Evolutionary conservation across 2,888 invertebrate genomes (phyloP).

Genomic region (Amphipyra tragopoginis): DNA sequence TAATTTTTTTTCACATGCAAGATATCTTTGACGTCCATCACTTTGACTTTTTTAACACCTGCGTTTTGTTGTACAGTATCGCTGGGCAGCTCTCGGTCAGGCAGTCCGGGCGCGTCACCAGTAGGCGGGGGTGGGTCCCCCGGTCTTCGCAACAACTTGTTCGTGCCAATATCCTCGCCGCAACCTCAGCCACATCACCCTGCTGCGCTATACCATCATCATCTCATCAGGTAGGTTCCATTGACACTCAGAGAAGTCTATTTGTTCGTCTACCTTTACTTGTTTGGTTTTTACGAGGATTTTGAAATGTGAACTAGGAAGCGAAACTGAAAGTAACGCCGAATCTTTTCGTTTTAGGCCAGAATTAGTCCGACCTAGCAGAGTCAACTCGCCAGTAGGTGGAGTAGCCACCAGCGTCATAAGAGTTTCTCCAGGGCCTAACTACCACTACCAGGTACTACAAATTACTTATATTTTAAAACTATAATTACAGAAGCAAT

Average conservation of each 20-base stretch:
- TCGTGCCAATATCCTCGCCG: conserved; percentile 96
- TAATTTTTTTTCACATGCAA: too few relatives aligned
- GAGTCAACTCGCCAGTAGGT: conserved; percentile 85
- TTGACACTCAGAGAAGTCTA: too few relatives aligned
- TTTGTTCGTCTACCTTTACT: too few relatives aligned
- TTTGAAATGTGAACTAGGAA: too few relatives aligned
- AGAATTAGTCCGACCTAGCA: conserved; percentile 91
- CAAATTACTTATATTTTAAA: background rate
- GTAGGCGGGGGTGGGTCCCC: conserved; percentile 97
- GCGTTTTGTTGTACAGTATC: conserved; percentile 91
- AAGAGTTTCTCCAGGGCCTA: conserved; percentile 94
- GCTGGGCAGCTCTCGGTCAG: conserved; percentile 97
- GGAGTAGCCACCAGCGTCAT: conserved; percentile 94
- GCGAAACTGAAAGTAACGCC: background rate
- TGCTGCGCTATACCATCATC: conserved; percentile 66
- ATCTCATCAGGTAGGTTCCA: conserved; percentile 73
- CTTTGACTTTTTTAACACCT: background rate
- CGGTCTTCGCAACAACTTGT: conserved; percentile 95
- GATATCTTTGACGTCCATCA: too few relatives aligned
- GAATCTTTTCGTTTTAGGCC: conserved; percentile 86
- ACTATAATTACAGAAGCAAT: background rate
- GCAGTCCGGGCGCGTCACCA: conserved; percentile 96
- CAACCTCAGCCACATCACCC: conserved; percentile 85
- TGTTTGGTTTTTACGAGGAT: too few relatives aligned
- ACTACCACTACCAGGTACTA: conserved; percentile 86